Evolutionary conservation across 2,113 vertebrate genomes (phyloP), one percentile per base, ranked within the genome.

Genomic region (Ictalurus punctatus): DNA sequence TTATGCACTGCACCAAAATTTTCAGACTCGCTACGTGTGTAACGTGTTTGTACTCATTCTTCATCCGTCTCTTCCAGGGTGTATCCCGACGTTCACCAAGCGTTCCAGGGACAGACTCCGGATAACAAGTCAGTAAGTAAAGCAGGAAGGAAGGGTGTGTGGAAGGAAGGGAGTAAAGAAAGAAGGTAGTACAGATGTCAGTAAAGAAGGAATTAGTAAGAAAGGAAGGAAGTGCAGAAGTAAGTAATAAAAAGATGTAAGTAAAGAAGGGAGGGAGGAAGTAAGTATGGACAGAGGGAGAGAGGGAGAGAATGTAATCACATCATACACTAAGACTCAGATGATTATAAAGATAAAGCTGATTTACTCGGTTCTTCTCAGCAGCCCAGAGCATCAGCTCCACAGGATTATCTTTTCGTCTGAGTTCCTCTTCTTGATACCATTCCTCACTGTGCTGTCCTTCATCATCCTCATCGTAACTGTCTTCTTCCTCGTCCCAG

Each of bases 341-440:
- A 27, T 6, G 73, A 44, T 40, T 40, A 48, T 63, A 34, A 13
- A 65, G 56, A 63, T 76, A 83, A 84, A 79, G 9, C 23, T 63
- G 8, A 93, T 94, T 94, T 89, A 96, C 95, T 0, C 94, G 93
- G 85, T 95, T 94, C 85, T 94, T 93, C 92, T 96, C 95, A 0
- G 94, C 94, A 17, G 95, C 95, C 95, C 95, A 96, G 44, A 96
- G 92, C 52, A 95, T 79, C 52, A 96, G 93, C 84, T 94, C 92
- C 16, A 73, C 83, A 1, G 95, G 94, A 54, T 85, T 88, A 74
- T 94, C 92, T 91, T 91, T 90, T 10, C 95, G 92, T 58, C 34
- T 56, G 9, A 93, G 91, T 89, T 96, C 95, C 91, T 94, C 94
- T 71, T 94, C 84, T 2, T 92, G 89, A 89, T 92, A 95, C 95